These are phyloP conservation scores for Australoheros scitulus DNA, from an alignment of 2,113 vertebrate genomes.

Conservation along the genomic window DNA sequence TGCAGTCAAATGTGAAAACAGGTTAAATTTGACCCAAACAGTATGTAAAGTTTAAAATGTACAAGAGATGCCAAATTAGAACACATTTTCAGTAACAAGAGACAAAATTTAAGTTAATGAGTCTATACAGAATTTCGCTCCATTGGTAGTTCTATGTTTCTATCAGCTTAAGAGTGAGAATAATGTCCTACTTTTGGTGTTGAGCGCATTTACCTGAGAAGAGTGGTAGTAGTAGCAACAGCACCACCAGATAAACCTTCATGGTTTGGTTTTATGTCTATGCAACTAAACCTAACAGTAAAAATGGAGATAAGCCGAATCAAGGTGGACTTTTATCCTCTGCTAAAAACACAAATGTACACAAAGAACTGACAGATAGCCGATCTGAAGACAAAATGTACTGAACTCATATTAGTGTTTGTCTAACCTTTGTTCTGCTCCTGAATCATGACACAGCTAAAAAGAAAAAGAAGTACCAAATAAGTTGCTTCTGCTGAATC, in stretches of 20 bases:
- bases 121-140: neutral
- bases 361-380: neutral
- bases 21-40: neutral
- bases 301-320: neutral
- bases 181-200: neutral
- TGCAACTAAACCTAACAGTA: neutral
- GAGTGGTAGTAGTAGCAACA: conserved; percentile 40
- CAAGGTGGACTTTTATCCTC: conserved; percentile 22
- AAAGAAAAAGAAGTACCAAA: neutral
- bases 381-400: conserved; percentile 11
- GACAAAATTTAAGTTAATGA: neutral
- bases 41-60: neutral
- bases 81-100: neutral
- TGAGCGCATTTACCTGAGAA: conserved; percentile 41
- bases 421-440: conserved; percentile 18
- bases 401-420: neutral
- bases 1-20: neutral
- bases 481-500: neutral
- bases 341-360: conserved; percentile 8
- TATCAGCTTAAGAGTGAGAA: neutral
- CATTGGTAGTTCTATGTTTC: neutral
- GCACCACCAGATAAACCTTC: conserved; percentile 47
- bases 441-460: neutral
- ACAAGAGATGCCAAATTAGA: neutral
- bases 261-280: conserved; percentile 8